phyloP scores from a whole-genome alignment of 2,113 vertebrate genomes.

The Scophthalmus maximus region DNA sequence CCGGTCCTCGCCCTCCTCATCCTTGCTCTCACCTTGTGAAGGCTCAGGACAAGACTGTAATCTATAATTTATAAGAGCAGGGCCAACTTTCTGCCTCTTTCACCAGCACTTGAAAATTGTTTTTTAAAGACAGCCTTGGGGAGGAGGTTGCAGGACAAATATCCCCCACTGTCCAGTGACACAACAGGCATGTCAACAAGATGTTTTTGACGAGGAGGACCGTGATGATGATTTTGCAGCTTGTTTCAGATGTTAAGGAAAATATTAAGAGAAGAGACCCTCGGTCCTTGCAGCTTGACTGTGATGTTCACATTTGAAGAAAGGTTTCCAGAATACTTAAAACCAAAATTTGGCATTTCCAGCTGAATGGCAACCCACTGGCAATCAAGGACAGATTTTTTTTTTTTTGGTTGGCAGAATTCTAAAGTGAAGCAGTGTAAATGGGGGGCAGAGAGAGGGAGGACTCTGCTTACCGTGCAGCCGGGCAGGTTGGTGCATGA shows the following conservation, averaged over 20 bases:
- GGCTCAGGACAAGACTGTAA: slow-evolving; percentile 48
- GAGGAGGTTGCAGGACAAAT: slow-evolving; percentile 16
- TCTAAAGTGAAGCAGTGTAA: slow-evolving; percentile 7
- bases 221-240: neutral
- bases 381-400: slow-evolving; percentile 18
- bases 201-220: neutral
- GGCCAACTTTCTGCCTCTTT: slow-evolving; percentile 60
- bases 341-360: neutral
- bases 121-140: slow-evolving; percentile 42
- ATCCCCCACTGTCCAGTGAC: slow-evolving; percentile 8
- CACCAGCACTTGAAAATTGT: slow-evolving; percentile 38
- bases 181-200: slow-evolving; percentile 27
- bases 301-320: neutral
- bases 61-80: slow-evolving; percentile 64
- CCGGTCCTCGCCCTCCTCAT: slow-evolving; percentile 36
- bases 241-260: slow-evolving; percentile 5
- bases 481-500: slow-evolving; percentile 64
- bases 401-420: slow-evolving; percentile 22
- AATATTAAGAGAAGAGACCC: neutral
- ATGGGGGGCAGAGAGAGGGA: slow-evolving; percentile 17
- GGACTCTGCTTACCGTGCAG: slow-evolving; percentile 67
- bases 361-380: slow-evolving; percentile 1
- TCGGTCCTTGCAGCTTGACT: neutral
- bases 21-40: slow-evolving; percentile 60
- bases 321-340: neutral